Evolutionary conservation across 2,888 invertebrate species (phyloP).

Genomic region (Euspilapteryx auroguttella): DNA sequence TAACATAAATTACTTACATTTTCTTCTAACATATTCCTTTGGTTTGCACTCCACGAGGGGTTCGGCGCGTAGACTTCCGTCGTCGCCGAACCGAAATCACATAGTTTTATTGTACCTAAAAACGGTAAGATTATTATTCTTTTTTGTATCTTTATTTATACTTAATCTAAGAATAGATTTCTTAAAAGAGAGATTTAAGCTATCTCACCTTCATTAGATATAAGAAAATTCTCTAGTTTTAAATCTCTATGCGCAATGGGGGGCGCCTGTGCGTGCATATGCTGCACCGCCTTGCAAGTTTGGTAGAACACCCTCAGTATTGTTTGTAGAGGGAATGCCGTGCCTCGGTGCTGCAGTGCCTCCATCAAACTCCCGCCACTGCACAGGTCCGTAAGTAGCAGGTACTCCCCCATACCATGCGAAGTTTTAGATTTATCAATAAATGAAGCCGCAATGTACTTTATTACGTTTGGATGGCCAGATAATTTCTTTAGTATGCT

Average conservation of each 20-base stretch:
- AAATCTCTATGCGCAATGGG: constrained; percentile 96
- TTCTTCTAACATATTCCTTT: constrained; percentile 90
- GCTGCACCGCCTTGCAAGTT: constrained; percentile 85
- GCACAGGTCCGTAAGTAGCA: constrained; percentile 91
- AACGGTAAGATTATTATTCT: too few relatives aligned
- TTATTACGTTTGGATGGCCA: constrained; percentile 90
- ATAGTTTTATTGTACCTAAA: constrained; percentile 78
- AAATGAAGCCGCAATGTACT: constrained; percentile 83
- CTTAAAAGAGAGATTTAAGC: too few relatives aligned
- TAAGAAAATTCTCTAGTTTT: constrained; percentile 93
- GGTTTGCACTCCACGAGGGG: constrained; percentile 89
- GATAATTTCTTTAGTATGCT: constrained; percentile 84
- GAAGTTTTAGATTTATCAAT: constrained; percentile 77
- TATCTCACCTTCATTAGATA: constrained; percentile 74
- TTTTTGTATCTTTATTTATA: too few relatives aligned
- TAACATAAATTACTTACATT: constrained; percentile 74
- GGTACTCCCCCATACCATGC: constrained; percentile 86
- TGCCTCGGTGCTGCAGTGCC: constrained; percentile 60
- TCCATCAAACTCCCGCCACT: constrained; percentile 78
- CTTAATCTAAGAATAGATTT: too few relatives aligned
- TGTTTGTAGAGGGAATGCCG: constrained; percentile 67
- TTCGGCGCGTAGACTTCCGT: constrained; percentile 81
- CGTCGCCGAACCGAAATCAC: constrained; percentile 97
- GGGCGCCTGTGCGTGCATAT: constrained; percentile 89
- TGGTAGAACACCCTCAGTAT: constrained; percentile 90